Evolutionary conservation across 1,140 invertebrate genomes (phyloP).

Genomic region (Triops longicaudatus): DNA sequence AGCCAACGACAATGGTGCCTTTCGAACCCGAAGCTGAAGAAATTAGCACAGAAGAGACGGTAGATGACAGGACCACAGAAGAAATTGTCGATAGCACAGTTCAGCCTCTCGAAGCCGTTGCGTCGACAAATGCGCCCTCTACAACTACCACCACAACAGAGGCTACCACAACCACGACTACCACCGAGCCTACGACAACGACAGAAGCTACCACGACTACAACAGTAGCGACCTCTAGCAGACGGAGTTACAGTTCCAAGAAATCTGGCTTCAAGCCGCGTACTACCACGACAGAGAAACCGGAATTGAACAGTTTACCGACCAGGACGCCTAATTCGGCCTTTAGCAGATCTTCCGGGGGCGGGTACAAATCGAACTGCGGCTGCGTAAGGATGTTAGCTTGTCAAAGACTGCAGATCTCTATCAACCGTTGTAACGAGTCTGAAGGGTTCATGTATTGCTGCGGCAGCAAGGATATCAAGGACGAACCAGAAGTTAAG

Average conservation of each 20-base stretch:
- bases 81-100: too few species aligned
- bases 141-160: neutral
- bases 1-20: too few species aligned
- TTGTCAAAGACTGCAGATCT: neutral
- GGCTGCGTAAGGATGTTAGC: neutral
- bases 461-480: neutral
- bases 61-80: too few species aligned
- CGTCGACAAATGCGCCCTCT: too few species aligned
- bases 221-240: neutral
- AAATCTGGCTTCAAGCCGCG: neutral
- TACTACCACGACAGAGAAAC: slow-evolving; percentile 1
- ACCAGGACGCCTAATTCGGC: neutral
- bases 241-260: neutral
- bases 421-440: slow-evolving; percentile 7
- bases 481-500: neutral
- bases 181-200: neutral
- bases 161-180: neutral
- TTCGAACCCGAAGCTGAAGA: too few species aligned
- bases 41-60: too few species aligned
- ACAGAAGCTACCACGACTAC: neutral
- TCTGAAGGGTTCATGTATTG: neutral
- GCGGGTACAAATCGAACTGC: neutral
- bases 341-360: neutral
- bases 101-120: too few species aligned
- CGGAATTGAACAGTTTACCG: neutral